These are phyloP conservation scores for Silvanus unidentatus DNA, from an alignment of 2,888 invertebrate species.

Conservation along the genomic window DNA sequence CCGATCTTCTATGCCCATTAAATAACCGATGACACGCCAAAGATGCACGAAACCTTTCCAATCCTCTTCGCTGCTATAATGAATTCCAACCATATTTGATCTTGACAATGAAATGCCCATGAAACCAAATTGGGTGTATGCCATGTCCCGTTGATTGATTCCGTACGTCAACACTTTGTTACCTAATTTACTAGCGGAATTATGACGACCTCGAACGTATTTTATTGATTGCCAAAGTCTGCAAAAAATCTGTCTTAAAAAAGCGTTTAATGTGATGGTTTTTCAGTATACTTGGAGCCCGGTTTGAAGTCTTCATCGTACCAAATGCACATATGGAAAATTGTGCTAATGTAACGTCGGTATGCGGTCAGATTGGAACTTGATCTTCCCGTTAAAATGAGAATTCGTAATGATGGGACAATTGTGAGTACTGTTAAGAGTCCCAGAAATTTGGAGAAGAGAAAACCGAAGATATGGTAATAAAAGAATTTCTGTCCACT, in stretches of 20 bases:
- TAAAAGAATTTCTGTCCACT: conserved; percentile 69
- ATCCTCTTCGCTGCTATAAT: conserved; percentile 55
- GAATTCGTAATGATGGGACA: conserved; percentile 64
- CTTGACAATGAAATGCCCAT: conserved; percentile 64
- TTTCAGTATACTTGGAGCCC: conserved; percentile 49
- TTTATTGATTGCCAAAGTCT: conserved; percentile 66
- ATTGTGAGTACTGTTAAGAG: conserved; percentile 68
- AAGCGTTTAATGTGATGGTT: neutral
- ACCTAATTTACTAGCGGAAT: conserved; percentile 54
- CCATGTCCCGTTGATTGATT: conserved; percentile 79
- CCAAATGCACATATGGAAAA: conserved; percentile 72
- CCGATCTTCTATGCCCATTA: conserved; percentile 79
- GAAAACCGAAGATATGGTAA: conserved; percentile 63
- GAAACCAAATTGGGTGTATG: conserved; percentile 82
- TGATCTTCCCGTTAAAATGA: conserved; percentile 67
- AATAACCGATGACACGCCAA: conserved; percentile 76
- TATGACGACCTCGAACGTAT: conserved; percentile 62
- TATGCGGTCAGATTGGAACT: conserved; percentile 61
- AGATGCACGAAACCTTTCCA: conserved; percentile 73
- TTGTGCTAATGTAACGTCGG: conserved; percentile 70
- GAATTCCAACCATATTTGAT: conserved; percentile 52
- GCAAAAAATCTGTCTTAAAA: conserved; percentile 16
- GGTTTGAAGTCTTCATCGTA: conserved; percentile 63
- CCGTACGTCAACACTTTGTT: conserved; percentile 46
- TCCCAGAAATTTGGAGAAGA: conserved; percentile 68